A percentile compares a stretch with the other conserved stretches of the same genome.
phyloP scores from a whole-genome alignment of 2,888 invertebrate species.

The Parochlus steinenii region DNA sequence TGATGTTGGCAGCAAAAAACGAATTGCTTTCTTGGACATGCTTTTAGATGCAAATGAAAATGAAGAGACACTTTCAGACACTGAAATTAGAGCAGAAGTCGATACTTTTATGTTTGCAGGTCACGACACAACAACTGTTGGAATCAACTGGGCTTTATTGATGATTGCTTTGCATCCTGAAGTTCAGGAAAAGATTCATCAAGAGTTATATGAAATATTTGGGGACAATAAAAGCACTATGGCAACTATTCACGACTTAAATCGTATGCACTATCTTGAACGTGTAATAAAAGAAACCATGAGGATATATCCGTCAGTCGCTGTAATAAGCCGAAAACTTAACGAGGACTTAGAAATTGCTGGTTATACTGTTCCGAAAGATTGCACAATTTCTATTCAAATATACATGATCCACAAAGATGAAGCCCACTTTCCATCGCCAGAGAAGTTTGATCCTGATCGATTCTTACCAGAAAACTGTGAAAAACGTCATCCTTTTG shows the following conservation, averaged over 20 bases:
- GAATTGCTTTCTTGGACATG: constrained; percentile 50
- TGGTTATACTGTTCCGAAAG: background rate
- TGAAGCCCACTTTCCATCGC: constrained; percentile 22
- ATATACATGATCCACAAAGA: constrained; percentile 15
- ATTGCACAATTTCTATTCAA: constrained; percentile 6
- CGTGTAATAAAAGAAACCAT: constrained; percentile 27
- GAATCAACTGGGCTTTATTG: constrained; percentile 34
- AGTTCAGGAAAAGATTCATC: constrained; percentile 31
- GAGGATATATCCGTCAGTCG: constrained; percentile 18
- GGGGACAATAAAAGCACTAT: constrained; percentile 23
- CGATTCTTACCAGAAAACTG: constrained; percentile 22
- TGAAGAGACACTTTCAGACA: constrained; percentile 38
- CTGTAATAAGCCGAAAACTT: constrained; percentile 14
- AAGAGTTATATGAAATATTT: constrained; percentile 30
- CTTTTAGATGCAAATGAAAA: constrained; percentile 41
- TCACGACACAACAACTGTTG: constrained; percentile 35
- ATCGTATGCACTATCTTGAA: constrained; percentile 25
- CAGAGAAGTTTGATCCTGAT: constrained; percentile 26
- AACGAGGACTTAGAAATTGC: constrained; percentile 12
- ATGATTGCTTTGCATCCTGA: constrained; percentile 31
- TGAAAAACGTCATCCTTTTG: constrained; percentile 22
- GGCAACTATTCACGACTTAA: constrained; percentile 19
- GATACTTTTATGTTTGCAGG: constrained; percentile 59
- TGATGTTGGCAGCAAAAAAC: constrained; percentile 35
- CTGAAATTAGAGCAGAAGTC: constrained; percentile 48